Percentiles rank a stretch among this genome's conserved stretches.
Evolutionary conservation across 2,113 vertebrate genomes (phyloP).

Genomic region (Dasypus novemcinctus): DNA sequence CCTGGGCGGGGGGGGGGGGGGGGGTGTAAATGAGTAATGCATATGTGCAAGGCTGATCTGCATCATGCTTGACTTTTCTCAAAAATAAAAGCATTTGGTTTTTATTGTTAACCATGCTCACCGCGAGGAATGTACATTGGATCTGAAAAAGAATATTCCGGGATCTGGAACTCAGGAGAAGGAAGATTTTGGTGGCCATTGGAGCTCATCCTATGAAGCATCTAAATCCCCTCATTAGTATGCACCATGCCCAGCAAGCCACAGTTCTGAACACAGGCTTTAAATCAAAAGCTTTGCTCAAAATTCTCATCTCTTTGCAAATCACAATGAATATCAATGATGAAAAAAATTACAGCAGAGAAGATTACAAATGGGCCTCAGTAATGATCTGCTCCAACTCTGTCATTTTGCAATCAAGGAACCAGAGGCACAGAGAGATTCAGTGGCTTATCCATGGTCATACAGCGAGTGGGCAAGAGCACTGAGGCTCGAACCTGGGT

Average conservation of each 20-base stretch:
- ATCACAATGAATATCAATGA: slow-evolving; percentile 75
- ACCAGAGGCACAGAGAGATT: neutral
- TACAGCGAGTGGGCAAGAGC: neutral
- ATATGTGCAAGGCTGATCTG: neutral
- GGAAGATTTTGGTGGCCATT: slow-evolving; percentile 27
- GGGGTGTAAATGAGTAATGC: neutral
- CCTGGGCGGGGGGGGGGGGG: too few relatives aligned
- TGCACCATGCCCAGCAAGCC: slow-evolving; percentile 52
- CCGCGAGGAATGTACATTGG: neutral
- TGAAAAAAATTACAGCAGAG: slow-evolving; percentile 53
- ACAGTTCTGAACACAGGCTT: slow-evolving; percentile 65
- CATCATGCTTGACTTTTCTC: neutral
- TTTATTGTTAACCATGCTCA: neutral
- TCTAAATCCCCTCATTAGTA: slow-evolving; percentile 66
- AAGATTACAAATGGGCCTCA: slow-evolving; percentile 58
- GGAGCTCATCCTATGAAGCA: slow-evolving; percentile 35
- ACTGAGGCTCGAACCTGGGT: neutral
- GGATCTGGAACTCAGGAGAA: neutral
- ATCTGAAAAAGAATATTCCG: slow-evolving; percentile 15
- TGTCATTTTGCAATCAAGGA: slow-evolving; percentile 45
- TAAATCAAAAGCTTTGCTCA: slow-evolving; percentile 76
- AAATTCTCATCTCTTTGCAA: slow-evolving; percentile 75
- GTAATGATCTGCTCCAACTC: slow-evolving; percentile 47
- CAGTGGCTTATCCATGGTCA: neutral
- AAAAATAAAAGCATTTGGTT: neutral